Percentiles rank a stretch among this genome's conserved stretches.
phyloP scores from a whole-genome alignment of 2,797 vertebrate genomes.

The Phoeniculus purpureus region DNA sequence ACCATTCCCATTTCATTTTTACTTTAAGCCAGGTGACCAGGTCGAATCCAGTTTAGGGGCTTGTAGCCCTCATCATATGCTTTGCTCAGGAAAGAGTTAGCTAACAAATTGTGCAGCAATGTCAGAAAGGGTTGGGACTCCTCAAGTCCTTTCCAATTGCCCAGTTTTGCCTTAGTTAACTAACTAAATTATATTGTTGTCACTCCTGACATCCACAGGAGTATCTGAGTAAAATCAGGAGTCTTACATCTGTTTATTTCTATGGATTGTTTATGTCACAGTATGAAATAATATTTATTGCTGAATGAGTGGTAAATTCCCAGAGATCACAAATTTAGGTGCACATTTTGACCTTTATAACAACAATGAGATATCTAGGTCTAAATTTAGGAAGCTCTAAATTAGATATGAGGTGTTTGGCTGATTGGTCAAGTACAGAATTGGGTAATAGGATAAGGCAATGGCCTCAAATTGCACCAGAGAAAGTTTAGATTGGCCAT shows the following conservation, averaged over 20 bases:
- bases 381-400: not conserved
- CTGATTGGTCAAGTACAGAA: not conserved
- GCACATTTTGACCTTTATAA: not conserved
- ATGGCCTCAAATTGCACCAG: not conserved
- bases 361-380: not conserved
- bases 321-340: not conserved
- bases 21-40: not conserved
- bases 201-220: not conserved
- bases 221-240: not conserved
- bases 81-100: not conserved
- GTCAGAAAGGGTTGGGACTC: not conserved
- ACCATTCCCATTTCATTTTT: slow-evolving; percentile 24
- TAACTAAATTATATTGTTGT: not conserved
- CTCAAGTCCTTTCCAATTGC: not conserved
- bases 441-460: not conserved
- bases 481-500: too few species aligned
- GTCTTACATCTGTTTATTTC: not conserved
- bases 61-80: not conserved
- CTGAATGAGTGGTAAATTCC: slow-evolving; percentile 15
- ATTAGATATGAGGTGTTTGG: not conserved
- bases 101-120: not conserved
- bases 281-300: not conserved
- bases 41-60: slow-evolving; percentile 16
- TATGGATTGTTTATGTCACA: not conserved
- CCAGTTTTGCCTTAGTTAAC: not conserved